Evolutionary conservation across 2,113 vertebrate genomes (phyloP), one percentile per base, ranked within the genome.

Genomic region (Cromileptes altivelis): DNA sequence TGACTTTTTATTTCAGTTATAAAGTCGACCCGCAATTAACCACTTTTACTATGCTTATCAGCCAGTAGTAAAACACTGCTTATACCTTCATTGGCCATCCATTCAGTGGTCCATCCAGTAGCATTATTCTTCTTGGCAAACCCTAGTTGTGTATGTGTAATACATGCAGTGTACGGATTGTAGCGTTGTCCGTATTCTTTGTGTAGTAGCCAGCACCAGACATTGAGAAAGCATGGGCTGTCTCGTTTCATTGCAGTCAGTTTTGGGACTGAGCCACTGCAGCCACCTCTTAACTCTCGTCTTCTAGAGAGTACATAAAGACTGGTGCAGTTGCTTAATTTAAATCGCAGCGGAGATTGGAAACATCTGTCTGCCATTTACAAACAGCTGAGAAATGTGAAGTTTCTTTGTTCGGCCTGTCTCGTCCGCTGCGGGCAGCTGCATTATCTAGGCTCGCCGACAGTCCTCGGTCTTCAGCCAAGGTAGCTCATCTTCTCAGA

Each of bases 401-500:
- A 69, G 61, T 64, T 76, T 64, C 55, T 85, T 82, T 73, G 60
- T 69, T 27, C 12, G 6, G 30, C 49, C 50, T 7, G 67, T 33
- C 55, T 30, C 25, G 27, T 78, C 42, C 11, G 68, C 40, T 19
- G 45, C 25, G 17, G 27, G 60, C 27, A 30, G 58, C 53, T 40
- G 37, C 55, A 58, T 75, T 77, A 53, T 88, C 47, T 25, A 42
- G 23, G 33, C 4, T 0, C n/a, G 8, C 53, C 25, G 74, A 75
- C 69, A 68, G 62, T 65, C 45, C 63, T 42, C 19, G 8, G 60
- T 71, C 75, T 80, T 64, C 57, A 58, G 64, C 58, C 62, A 21
- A 62, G 58, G 42, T 70, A 68, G 70, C 53, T 61, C 71, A 65
- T 80, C 80, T 45, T 87, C 70, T 83, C 67, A 60, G 62, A 71